Percentiles rank a stretch among this genome's conserved stretches.
phyloP scores from a whole-genome alignment of 2,797 vertebrate genomes.

The Falco berigora region DNA sequence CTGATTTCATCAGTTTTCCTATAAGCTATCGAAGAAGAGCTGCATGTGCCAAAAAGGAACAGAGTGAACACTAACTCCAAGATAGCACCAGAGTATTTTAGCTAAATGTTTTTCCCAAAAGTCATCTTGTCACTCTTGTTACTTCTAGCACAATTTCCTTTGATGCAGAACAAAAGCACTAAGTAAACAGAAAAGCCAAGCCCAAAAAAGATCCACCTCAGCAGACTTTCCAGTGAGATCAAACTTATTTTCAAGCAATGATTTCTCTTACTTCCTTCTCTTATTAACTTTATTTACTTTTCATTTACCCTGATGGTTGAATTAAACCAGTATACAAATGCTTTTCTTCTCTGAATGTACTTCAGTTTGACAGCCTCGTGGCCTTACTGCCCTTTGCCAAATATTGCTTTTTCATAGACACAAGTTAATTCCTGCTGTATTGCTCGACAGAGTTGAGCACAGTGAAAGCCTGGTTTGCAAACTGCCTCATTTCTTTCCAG shows the following conservation, averaged over 20 bases:
- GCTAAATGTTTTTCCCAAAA: not conserved
- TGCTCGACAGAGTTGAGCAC: not conserved
- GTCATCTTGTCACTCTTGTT: not conserved
- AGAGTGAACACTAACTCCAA: not conserved
- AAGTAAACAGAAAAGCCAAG: not conserved
- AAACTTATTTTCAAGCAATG: not conserved
- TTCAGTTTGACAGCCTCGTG: constrained; percentile 20
- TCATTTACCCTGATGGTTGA: not conserved
- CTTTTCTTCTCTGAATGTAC: not conserved
- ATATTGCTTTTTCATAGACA: constrained; percentile 37
- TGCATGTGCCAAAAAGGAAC: not conserved
- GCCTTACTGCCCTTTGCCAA: constrained; percentile 9
- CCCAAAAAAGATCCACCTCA: not conserved
- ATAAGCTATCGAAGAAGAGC: not conserved
- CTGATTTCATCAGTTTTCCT: not conserved
- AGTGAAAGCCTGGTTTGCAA: not conserved
- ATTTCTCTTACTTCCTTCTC: not conserved
- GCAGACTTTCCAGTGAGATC: not conserved
- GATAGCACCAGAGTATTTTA: not conserved
- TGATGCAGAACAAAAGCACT: not conserved
- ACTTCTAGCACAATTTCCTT: not conserved
- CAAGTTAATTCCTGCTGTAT: not conserved
- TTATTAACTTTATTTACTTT: constrained; percentile 1
- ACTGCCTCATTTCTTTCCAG: not conserved
- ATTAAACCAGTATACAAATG: not conserved